Percentiles rank a stretch among this genome's conserved stretches.
These are phyloP conservation scores for Entomyzon cyanotis DNA, from an alignment of 2,113 vertebrate species.

Conservation along the genomic window DNA sequence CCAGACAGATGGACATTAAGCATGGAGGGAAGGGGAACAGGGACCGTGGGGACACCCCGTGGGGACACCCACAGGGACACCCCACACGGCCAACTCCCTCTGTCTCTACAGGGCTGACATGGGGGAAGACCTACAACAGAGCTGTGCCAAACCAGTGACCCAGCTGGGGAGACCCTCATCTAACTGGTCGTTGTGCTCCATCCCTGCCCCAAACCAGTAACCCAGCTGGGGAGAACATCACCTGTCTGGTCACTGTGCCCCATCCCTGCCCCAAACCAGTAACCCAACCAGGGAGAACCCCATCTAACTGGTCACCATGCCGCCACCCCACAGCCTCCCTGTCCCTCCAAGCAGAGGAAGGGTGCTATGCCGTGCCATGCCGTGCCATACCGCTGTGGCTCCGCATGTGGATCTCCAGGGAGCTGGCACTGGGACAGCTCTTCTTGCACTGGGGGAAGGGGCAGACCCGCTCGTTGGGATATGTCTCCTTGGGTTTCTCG, in stretches of 20 bases:
- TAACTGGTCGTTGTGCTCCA: accelerated
- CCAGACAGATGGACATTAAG: background rate
- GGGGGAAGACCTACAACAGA: background rate
- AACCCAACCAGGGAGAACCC: background rate
- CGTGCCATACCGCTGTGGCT: slow-evolving; percentile 88
- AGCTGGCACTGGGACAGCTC: slow-evolving; percentile 97
- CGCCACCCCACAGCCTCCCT: background rate
- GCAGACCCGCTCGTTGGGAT: slow-evolving; percentile 92
- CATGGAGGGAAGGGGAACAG: accelerated
- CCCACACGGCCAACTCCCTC: background rate
- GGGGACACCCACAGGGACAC: background rate
- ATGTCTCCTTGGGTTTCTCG: slow-evolving; percentile 90
- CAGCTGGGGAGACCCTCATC: background rate
- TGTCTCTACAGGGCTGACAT: background rate
- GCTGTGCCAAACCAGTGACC: background rate
- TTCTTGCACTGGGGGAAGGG: slow-evolving; percentile 98
- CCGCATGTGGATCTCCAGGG: slow-evolving; percentile 97
- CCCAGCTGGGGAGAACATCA: too few relatives aligned
- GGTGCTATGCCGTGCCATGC: accelerated
- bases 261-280: background rate
- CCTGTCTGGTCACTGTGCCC: background rate
- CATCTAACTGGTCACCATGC: background rate
- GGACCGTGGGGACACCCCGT: accelerated
- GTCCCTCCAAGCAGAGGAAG: background rate
- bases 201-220: background rate